Percentiles rank a stretch among this genome's conserved stretches.
Evolutionary conservation across 2,888 invertebrate species (phyloP).

Genomic region (Trachelus tabidus): DNA sequence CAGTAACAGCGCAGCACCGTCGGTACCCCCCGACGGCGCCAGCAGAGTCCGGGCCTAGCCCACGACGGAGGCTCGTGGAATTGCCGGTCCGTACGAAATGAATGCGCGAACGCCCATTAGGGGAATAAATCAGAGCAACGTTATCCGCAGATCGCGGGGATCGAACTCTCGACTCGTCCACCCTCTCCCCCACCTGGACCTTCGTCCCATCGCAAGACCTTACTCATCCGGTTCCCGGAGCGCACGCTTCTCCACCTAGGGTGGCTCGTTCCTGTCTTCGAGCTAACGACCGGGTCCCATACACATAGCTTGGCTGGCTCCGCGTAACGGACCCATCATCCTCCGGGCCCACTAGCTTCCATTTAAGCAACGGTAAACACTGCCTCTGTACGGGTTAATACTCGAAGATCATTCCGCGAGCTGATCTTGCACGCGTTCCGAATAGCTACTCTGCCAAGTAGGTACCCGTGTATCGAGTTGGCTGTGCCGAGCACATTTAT

Average conservation of each 20-base stretch:
- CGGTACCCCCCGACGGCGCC: conserved; percentile 22
- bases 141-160: conserved; percentile 60
- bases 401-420: not conserved
- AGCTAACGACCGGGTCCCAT: not conserved
- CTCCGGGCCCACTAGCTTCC: not conserved
- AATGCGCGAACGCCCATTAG: conserved; percentile 66
- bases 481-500: not conserved
- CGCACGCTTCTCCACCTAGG: not conserved
- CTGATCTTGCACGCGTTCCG: not conserved
- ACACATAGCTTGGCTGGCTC: not conserved
- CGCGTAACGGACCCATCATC: not conserved
- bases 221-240: not conserved
- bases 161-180: not conserved
- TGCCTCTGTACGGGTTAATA: not conserved
- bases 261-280: not conserved
- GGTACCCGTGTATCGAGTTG: not conserved
- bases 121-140: conserved; percentile 65
- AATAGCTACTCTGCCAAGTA: not conserved
- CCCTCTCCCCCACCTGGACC: not conserved
- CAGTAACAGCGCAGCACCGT: conserved; percentile 57
- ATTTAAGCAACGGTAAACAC: not conserved
- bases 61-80: conserved; percentile 52
- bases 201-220: not conserved
- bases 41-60: conserved; percentile 21
- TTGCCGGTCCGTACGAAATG: conserved; percentile 62